Evolutionary conservation across 2,113 vertebrate genomes (phyloP), one percentile per base, ranked within the genome.

Genomic region (Hemiprocne comata): DNA sequence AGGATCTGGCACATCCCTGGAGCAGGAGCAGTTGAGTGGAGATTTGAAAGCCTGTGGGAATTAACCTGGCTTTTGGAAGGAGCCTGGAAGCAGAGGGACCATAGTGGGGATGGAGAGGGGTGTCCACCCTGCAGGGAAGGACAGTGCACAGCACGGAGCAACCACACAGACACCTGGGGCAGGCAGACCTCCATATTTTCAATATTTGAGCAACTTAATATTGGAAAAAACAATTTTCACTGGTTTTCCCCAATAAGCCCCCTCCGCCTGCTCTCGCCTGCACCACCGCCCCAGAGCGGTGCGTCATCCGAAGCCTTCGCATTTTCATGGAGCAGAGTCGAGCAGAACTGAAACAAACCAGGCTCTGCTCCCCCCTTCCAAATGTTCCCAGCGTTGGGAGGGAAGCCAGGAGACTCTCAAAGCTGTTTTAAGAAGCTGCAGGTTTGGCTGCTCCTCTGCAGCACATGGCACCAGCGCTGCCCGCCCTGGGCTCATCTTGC

Each of bases 281-380:
- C 93, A 31, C 31, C 83, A 14, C 17, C 8, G 1, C 90, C 86
- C 4, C 25, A 13, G 88, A 51, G 11, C 2, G 0, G 12, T 58
- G 73, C 6, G 5, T 90, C 96, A 93, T 34, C 46, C 86, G 11
- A n/a, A 95, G 89, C 93, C 86, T 86, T 80, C 3, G 2, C 91
- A 19, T n/a, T 42, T 48, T 29, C 93, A 38, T 17, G 1, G 62
- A 31, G 82, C 2, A 3, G 28, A 85, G 48, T 6, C 0, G 5
- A 44, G 86, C 75, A 77, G 60, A 89, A 8, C 64, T 36, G 80
- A n/a, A 71, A 25, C 46, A 48, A 95, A 17, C 55, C 7, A 0
- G 76, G 87, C 69, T 95, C 87, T 89, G 91, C 96, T 89, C 73
- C 93, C 66, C 89, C 61, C 44, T 95, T 58, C 91, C 93, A 92